Percentiles rank a stretch among this genome's conserved stretches.
phyloP scores from a whole-genome alignment of 2,888 invertebrate species.

The Suillia variegata region DNA sequence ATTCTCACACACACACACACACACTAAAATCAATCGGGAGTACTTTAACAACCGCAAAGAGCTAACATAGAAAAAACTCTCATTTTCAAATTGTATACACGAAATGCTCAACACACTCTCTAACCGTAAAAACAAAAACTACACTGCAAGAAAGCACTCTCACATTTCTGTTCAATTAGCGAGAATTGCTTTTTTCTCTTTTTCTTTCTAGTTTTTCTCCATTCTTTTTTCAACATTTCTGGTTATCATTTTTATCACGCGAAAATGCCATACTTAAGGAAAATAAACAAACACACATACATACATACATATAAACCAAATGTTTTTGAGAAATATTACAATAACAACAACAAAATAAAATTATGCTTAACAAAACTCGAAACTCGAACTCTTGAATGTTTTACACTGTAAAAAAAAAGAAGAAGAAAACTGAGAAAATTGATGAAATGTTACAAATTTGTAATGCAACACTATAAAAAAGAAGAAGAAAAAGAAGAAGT shows the following conservation, averaged over 20 bases:
- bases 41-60: no score
- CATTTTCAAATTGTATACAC: not conserved
- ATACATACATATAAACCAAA: conserved; percentile 19
- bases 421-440: conserved; percentile 10
- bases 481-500: not conserved
- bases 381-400: conserved; percentile 9
- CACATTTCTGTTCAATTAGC: no score
- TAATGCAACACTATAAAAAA: conserved; percentile 22
- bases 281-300: conserved; percentile 21
- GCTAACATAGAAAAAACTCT: no score
- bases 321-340: conserved; percentile 31
- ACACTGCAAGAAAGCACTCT: no score
- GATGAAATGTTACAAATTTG: conserved; percentile 21
- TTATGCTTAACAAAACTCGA: conserved; percentile 29
- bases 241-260: no score
- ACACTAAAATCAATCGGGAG: no score
- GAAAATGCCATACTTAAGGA: no score
- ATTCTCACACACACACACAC: no score
- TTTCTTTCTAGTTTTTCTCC: no score
- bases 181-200: no score
- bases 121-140: no score
- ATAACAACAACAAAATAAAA: conserved; percentile 35
- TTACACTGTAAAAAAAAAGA: conserved; percentile 15
- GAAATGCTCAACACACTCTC: not conserved
- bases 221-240: no score